A percentile compares a stretch with the other conserved stretches of the same genome.
These are phyloP conservation scores for Pachyuromys duprasi DNA, from an alignment of 2,797 vertebrate species.

Conservation along the genomic window DNA sequence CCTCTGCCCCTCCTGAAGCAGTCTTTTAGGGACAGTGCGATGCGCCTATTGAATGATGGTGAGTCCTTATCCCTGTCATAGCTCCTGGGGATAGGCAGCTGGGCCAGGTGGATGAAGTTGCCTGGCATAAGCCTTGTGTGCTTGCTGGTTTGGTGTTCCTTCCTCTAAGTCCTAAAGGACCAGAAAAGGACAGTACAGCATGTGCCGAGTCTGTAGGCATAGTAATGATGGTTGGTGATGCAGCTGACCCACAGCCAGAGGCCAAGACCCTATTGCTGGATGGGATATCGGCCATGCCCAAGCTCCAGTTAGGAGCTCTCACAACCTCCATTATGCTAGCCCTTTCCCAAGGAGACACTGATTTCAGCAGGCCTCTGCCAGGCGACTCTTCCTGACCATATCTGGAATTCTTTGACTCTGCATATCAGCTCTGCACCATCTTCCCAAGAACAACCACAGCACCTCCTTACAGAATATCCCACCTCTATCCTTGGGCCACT, in stretches of 20 bases:
- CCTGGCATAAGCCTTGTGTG: rapidly evolving
- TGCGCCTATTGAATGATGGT: neutral
- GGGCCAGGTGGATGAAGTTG: neutral
- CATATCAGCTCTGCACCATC: neutral
- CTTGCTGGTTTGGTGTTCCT: rapidly evolving
- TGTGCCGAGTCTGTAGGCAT: rapidly evolving
- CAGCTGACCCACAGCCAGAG: neutral
- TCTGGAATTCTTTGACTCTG: neutral
- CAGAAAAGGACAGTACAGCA: rapidly evolving
- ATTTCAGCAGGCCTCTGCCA: neutral
- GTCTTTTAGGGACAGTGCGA: rapidly evolving
- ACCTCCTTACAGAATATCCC: too few relatives aligned
- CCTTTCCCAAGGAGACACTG: neutral
- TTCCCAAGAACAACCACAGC: too few relatives aligned
- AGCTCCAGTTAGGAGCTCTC: neutral
- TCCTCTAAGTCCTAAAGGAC: neutral
- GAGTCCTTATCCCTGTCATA: rapidly evolving
- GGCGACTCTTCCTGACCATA: neutral
- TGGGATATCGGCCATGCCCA: rapidly evolving
- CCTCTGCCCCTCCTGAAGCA: neutral
- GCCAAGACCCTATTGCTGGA: neutral
- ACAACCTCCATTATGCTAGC: neutral
- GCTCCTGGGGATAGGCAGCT: neutral
- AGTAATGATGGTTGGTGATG: neutral
- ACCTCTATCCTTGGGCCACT: neutral